Evolutionary conservation across 1,140 invertebrate genomes (phyloP).

Genomic region (Microplitis mediator): DNA sequence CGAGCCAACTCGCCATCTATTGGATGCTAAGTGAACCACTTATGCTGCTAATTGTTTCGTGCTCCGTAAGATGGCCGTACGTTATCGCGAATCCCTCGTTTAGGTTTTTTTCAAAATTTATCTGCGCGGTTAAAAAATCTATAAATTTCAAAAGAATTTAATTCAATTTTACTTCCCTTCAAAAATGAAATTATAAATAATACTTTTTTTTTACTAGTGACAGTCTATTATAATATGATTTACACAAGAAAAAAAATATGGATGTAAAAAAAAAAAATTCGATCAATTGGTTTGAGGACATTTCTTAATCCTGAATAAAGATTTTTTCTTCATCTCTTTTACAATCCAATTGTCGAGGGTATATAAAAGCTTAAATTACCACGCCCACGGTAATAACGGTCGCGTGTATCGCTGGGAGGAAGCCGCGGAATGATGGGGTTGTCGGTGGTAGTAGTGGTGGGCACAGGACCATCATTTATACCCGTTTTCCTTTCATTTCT

Average conservation of each 20-base stretch:
- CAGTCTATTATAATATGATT: no score
- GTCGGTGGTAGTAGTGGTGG: not conserved
- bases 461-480: not conserved
- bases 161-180: no score
- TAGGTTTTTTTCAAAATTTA: no score
- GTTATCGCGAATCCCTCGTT: not conserved
- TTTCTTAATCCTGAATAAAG: not conserved
- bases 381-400: conserved; percentile 15
- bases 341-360: not conserved
- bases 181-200: no score
- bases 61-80: not conserved
- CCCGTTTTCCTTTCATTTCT: conserved; percentile 5
- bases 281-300: not conserved
- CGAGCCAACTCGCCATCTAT: not conserved
- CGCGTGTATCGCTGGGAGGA: not conserved
- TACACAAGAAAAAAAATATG: no score
- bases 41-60: not conserved
- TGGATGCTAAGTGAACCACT: no score
- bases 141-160: no score
- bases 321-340: not conserved
- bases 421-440: not conserved
- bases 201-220: no score
- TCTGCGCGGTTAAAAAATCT: no score
- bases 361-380: conserved; percentile 8
- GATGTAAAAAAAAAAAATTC: not conserved